Evolutionary conservation across 2,888 invertebrate genomes (phyloP).

Genomic region (Entomobrya proxima): DNA sequence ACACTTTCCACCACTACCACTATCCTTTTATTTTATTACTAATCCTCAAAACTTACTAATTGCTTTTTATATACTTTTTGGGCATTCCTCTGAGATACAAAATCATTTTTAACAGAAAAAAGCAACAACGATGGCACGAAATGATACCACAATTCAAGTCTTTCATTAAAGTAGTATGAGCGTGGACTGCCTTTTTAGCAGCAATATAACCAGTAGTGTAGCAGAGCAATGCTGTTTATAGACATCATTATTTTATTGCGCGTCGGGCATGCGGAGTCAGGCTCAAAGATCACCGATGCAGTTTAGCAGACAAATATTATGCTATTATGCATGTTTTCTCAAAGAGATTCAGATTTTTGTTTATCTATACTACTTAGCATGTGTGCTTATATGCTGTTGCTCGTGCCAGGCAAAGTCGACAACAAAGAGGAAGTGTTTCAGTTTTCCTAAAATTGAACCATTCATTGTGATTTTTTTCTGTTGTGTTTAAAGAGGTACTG

Average conservation of each 20-base stretch:
- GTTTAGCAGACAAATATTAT: constrained; percentile 8
- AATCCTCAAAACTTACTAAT: constrained; percentile 15
- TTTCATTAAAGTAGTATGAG: background rate
- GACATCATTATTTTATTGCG: constrained; percentile 17
- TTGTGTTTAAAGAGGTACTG: constrained; percentile 8
- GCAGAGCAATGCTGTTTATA: too few species aligned
- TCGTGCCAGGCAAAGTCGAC: background rate
- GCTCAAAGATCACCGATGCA: background rate
- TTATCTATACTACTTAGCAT: background rate
- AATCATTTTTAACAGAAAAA: background rate
- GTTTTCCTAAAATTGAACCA: constrained; percentile 3
- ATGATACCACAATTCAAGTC: background rate
- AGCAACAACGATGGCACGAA: background rate
- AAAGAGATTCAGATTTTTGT: background rate
- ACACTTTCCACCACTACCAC: background rate
- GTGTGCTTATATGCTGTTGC: background rate
- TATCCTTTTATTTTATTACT: background rate
- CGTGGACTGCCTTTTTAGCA: background rate
- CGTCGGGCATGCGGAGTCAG: background rate
- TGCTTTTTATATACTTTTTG: background rate
- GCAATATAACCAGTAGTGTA: background rate
- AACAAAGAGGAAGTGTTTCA: constrained; percentile 23
- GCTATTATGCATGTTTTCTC: background rate
- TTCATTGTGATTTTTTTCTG: background rate
- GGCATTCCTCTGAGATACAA: background rate